Conservation (phyloP, 2,797 vertebrate genomes). For the Sebastolobus altivelis region DNA sequence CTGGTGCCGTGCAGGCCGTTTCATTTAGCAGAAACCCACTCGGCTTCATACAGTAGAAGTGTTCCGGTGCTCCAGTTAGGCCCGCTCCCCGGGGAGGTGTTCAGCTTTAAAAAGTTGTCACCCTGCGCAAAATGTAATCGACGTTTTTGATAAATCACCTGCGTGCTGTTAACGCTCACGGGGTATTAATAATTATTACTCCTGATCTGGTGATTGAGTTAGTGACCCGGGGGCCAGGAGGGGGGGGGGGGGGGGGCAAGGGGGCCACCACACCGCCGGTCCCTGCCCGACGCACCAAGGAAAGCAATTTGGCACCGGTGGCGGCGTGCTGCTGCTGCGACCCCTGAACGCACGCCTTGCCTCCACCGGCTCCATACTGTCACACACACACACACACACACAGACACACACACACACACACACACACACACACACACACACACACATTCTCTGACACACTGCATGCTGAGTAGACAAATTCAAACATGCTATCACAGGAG, state of each 20-base stretch:
- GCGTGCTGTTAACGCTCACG: slow-evolving; percentile 80
- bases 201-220: slow-evolving; percentile 84
- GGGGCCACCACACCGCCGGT: neutral
- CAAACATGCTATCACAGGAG: slow-evolving; percentile 86
- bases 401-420: slow-evolving; percentile 75
- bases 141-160: slow-evolving; percentile 86
- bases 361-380: slow-evolving; percentile 66
- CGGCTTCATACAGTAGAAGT: neutral
- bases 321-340: slow-evolving; percentile 58
- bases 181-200: slow-evolving; percentile 86
- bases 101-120: slow-evolving; percentile 75
- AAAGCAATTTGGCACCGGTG: slow-evolving; percentile 84
- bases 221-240: slow-evolving; percentile 80
- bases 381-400: slow-evolving; percentile 68
- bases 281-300: slow-evolving; percentile 57
- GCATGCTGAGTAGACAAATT: slow-evolving; percentile 87
- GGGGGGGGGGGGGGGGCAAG: slow-evolving; percentile 39
- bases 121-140: slow-evolving; percentile 78
- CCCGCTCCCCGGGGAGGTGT: slow-evolving; percentile 37
- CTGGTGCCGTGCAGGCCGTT: slow-evolving; percentile 8
- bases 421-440: slow-evolving; percentile 68
- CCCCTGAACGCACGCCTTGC: slow-evolving; percentile 68
- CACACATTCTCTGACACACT: slow-evolving; percentile 76
- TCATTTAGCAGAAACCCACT: slow-evolving; percentile 20
- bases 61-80: slow-evolving; percentile 21